Base-by-base conservation (phyloP, 2,888 invertebrate species). In the Scaptomyza flava region DNA sequence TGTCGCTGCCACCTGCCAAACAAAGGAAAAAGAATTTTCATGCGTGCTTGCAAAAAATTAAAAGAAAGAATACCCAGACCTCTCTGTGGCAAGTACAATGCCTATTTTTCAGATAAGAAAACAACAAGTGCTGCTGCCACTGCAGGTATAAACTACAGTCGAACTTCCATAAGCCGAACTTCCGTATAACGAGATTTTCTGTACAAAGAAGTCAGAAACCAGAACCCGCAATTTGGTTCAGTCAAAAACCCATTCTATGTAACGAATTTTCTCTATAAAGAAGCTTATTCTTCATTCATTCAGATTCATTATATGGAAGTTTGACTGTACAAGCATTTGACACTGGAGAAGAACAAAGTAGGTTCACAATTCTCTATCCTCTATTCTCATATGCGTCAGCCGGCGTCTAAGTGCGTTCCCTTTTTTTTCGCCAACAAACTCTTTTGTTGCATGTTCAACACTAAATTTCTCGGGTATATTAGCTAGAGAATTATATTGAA, bases 1-100 rank as follows among this genome's bases (percentile, higher is more conserved):
- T 65, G 64, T 54, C 54, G 65, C 42, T 50, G 56, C 52, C 54
- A 61, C 14, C 48, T 4, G 27, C 56, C 72, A 77, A 75, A 84
- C 89, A 84, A 87, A 88, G 67, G 89, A 71, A 84, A 84, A 84
- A 84, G 89, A 77, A 88, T 84, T 84, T 84, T 87, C 81, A 86
- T 88, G 87, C 83, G 83, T 84, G 81, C 84, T 72, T 78, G 76
- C 59, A 48, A 76, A 76, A 80, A 84, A 78, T 78, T 78, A 84
- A 87, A 87, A 76, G 68, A 64, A 72, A 74, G 59, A 38, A 65
- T 31, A 43, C 43, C 54, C 20, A 27, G 43, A 69, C 60, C 9
- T 58, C 38, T 69, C 1, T 11, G 6, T 20, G n/a, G 2, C 30
- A 20, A 51, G 36, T 5, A 88, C 87, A 89, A 89, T 82, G 87